Base-by-base conservation (phyloP, 37 sponge, comb jelly and placozoan genomes). In the Halisarca cf. caerulea region DNA sequence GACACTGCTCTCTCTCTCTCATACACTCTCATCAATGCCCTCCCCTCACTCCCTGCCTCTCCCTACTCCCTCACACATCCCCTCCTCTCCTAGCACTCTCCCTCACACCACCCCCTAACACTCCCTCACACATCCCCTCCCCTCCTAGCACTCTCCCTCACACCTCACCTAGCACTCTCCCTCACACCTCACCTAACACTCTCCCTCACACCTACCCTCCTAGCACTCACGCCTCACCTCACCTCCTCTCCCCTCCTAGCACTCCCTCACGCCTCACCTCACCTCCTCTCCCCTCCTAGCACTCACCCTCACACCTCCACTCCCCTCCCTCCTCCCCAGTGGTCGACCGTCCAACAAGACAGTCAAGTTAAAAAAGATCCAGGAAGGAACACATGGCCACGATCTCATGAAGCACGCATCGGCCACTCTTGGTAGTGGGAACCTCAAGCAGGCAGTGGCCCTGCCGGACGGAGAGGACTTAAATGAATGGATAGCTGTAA, bases 401-500 rank as follows among this genome's bases (percentile, higher is more conserved):
- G 96, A 98, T 60, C 82, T 97, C 87, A 88, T 97, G 91, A 96
- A 88, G 86, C 82, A 97, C 68, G 93, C 95, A 21, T 86, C 98
- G 7, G 91, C 91, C 11, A 97, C 98, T 5, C 85, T 97, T 0
- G 99, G 99, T 28, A 92, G 94, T 69, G 99, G 99, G 18, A 99
- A 99, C 86, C 80, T 99, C 5, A 90, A 93, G 38, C 80, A 89
- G 69, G 99, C 99, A 27, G 99, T 99, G 30, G 83, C 88, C 70
- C 84, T 99, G 0, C 99, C 99, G 14, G 97, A 96, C 18, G 99
- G 99, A 15, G 97, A 99, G 81, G 99, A 99, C 68, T 82, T 99
- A 58, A 95, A 95, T 81, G 99, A 99, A 75, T 99, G 99, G 99
- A 90, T 99, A 6, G 99, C 99, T 43, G 99, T 99, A 57, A 96